A percentile compares a stretch with the other conserved stretches of the same genome.
Conservation (phyloP, 2,888 invertebrate genomes). For the Mesorhabditis belari region DNA sequence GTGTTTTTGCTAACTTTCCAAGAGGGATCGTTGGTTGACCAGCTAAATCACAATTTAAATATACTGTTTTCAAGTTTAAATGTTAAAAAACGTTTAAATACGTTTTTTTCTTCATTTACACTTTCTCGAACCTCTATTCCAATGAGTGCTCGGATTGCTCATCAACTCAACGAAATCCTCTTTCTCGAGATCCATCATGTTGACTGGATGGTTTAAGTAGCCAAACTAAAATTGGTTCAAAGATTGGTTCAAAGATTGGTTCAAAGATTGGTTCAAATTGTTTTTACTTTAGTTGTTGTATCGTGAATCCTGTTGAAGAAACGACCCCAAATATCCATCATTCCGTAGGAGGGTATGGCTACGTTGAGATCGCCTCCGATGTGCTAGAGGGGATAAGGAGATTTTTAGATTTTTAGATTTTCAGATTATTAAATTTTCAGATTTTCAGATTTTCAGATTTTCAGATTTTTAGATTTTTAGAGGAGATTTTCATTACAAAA, state of each 20-base stretch:
- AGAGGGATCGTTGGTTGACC: conserved; percentile 33
- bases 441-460: too few species aligned
- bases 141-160: conserved; percentile 26
- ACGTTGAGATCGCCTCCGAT: conserved; percentile 44
- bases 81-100: not conserved
- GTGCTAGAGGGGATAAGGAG: conserved; percentile 21
- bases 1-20: conserved; percentile 26
- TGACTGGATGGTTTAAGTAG: conserved; percentile 40
- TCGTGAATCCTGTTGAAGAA: conserved; percentile 33
- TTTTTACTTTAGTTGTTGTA: conserved; percentile 23
- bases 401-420: not conserved
- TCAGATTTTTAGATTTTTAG: too few species aligned
- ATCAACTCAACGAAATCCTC: conserved; percentile 35
- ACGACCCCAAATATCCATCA: conserved; percentile 38
- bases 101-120: not conserved
- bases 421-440: not conserved
- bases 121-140: conserved; percentile 23
- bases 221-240: conserved; percentile 33
- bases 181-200: conserved; percentile 41
- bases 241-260: too few species aligned
- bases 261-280: not conserved
- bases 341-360: conserved; percentile 41
- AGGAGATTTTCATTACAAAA: too few species aligned
- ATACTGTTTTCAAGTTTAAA: not conserved
- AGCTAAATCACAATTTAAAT: conserved; percentile 4